Percentiles rank a stretch among this genome's conserved stretches.
Conservation (phyloP, 2,888 invertebrate species). For the Lampropteryx suffumata region DNA sequence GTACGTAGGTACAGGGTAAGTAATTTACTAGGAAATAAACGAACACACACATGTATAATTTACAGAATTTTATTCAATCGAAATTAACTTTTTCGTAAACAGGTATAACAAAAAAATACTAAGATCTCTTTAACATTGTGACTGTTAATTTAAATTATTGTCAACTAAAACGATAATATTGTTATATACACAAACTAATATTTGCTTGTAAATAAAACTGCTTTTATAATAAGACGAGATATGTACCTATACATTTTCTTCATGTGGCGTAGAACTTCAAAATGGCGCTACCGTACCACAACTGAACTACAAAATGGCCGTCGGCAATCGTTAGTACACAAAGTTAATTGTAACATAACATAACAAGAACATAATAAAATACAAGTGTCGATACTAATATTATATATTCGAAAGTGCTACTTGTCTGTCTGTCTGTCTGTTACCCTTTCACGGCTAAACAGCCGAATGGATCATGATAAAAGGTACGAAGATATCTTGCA, state of each 20-base stretch:
- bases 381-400: too few relatives aligned
- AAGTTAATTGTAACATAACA: too few relatives aligned
- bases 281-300: too few relatives aligned
- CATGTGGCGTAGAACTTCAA: too few relatives aligned
- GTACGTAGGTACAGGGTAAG: too few relatives aligned
- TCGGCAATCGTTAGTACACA: too few relatives aligned
- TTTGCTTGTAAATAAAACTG: conserved; percentile 37
- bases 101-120: conserved; percentile 48
- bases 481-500: conserved; percentile 11
- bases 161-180: conserved; percentile 36
- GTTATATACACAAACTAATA: conserved; percentile 41
- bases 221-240: not conserved
- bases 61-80: conserved; percentile 44
- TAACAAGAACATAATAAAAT: too few relatives aligned
- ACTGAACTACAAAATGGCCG: too few relatives aligned
- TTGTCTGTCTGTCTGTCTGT: too few relatives aligned
- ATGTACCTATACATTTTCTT: not conserved
- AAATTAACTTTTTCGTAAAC: conserved; percentile 61
- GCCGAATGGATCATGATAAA: too few relatives aligned
- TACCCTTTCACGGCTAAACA: too few relatives aligned
- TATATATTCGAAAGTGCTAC: too few relatives aligned
- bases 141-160: conserved; percentile 45
- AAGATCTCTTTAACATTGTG: conserved; percentile 30
- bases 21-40: not conserved
- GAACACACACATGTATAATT: conserved; percentile 15